A percentile compares a stretch with the other conserved stretches of the same genome.
phyloP scores from a whole-genome alignment of 2,113 vertebrate genomes.

The Thunnus thynnus region DNA sequence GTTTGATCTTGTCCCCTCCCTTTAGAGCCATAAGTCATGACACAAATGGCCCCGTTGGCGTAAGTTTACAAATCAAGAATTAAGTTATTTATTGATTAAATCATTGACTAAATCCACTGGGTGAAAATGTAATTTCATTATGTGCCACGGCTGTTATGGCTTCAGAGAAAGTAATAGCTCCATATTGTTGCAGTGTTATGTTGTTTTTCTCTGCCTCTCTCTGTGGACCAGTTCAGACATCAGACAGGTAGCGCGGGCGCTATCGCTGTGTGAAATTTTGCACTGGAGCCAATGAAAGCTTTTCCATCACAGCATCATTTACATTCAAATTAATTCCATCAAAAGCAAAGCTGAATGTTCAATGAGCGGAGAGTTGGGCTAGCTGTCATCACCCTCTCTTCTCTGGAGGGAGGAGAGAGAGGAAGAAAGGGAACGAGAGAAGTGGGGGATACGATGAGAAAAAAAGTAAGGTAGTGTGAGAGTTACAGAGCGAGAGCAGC shows the following conservation, averaged over 20 bases:
- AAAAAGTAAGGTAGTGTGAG: slow-evolving; percentile 24
- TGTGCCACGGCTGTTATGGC: slow-evolving; percentile 49
- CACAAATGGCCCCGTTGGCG: slow-evolving; percentile 25
- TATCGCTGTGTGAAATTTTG: slow-evolving; percentile 29
- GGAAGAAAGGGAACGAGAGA: slow-evolving; percentile 1
- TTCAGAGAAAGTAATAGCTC: slow-evolving; percentile 30
- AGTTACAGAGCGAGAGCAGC: slow-evolving; percentile 8
- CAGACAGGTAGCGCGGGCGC: slow-evolving; percentile 11
- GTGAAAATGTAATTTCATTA: slow-evolving; percentile 62
- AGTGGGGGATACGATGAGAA: slow-evolving; percentile 13
- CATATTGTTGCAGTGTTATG: slow-evolving; percentile 26
- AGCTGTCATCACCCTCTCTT: slow-evolving; percentile 52
- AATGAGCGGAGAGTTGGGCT: slow-evolving; percentile 64
- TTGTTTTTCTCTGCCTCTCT: slow-evolving; percentile 33
- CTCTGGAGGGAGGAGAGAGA: slow-evolving; percentile 35
- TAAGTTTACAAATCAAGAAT: slow-evolving; percentile 49
- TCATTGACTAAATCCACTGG: slow-evolving; percentile 45
- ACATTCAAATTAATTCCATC: slow-evolving; percentile 83
- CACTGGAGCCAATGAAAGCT: slow-evolving; percentile 51
- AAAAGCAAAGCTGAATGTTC: slow-evolving; percentile 75
- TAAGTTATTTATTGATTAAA: slow-evolving; percentile 62
- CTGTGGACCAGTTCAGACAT: slow-evolving; percentile 34
- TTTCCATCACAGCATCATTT: slow-evolving; percentile 74
- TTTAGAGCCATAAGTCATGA: slow-evolving; percentile 13
- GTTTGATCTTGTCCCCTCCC: neutral